Conservation (phyloP, 2,888 invertebrate species). For the Papilio elwesi region DNA sequence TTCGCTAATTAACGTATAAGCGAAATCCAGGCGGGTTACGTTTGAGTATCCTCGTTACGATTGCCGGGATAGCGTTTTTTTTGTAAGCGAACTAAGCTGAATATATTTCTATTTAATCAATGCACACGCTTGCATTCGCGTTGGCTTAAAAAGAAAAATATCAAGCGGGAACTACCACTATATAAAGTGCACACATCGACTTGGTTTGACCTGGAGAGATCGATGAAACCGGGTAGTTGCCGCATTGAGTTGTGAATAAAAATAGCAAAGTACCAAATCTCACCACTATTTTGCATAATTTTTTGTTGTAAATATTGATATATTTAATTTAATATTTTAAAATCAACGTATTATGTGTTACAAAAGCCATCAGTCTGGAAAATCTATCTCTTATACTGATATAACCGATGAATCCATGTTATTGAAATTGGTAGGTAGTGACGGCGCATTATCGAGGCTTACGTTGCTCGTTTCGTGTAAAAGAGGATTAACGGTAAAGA, state of each 20-base stretch:
- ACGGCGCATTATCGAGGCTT: neutral
- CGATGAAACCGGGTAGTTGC: conserved; percentile 5
- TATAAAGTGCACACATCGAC: conserved; percentile 3
- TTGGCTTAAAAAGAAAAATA: conserved; percentile 1
- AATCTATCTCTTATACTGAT: too few species aligned
- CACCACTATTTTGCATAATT: too few species aligned
- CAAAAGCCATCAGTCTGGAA: too few species aligned
- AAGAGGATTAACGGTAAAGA: neutral
- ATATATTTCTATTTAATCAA: conserved; percentile 6
- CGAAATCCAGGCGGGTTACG: too few species aligned
- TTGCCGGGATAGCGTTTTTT: neutral
- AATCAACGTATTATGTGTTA: too few species aligned
- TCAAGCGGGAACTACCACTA: neutral
- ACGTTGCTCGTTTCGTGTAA: neutral
- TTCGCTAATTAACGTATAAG: neutral
- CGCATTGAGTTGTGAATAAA: conserved; percentile 4
- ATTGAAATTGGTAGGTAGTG: neutral
- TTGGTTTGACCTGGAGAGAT: conserved; percentile 13
- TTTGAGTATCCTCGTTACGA: neutral
- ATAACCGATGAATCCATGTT: neutral
- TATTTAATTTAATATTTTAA: too few species aligned
- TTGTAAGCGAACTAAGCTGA: neutral
- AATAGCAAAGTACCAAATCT: neutral
- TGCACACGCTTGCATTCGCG: neutral
- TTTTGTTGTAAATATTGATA: too few species aligned